These are phyloP conservation scores for Temnothorax ravouxi DNA, from an alignment of 2,888 invertebrate species.

Conservation along the genomic window DNA sequence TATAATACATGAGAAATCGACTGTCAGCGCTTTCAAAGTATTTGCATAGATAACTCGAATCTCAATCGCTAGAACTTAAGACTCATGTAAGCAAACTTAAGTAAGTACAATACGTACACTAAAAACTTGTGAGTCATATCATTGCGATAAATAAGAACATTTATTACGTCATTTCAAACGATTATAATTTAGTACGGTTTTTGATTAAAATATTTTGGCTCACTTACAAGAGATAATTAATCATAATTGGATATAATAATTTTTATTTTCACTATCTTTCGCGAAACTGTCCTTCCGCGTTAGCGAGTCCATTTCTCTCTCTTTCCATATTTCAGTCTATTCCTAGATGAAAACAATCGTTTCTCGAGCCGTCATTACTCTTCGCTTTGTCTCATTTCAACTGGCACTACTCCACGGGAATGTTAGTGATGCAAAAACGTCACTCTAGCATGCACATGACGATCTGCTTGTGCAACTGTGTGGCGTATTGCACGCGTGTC, in stretches of 20 bases:
- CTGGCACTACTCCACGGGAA: constrained; percentile 32
- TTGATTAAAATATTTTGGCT: neutral
- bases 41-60: constrained; percentile 1
- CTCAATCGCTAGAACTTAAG: neutral
- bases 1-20: neutral
- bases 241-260: neutral
- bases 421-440: constrained; percentile 23
- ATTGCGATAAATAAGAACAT: neutral
- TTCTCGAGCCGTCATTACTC: constrained; percentile 10
- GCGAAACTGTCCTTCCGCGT: neutral
- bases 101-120: neutral
- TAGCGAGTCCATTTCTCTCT: neutral
- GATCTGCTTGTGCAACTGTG: constrained; percentile 26
- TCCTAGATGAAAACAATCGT: constrained; percentile 17
- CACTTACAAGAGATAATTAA: neutral
- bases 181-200: neutral
- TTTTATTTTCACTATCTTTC: neutral
- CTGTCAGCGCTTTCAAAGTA: neutral
- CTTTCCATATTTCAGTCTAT: constrained; percentile 7
- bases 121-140: neutral
- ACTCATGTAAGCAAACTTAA: neutral
- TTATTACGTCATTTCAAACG: neutral
- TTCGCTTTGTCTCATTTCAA: constrained; percentile 34
- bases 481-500: neutral
- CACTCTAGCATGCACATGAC: constrained; percentile 9